Conservation (phyloP, 2,113 vertebrate species). For the rat (Rattus norvegicus) region DNA sequence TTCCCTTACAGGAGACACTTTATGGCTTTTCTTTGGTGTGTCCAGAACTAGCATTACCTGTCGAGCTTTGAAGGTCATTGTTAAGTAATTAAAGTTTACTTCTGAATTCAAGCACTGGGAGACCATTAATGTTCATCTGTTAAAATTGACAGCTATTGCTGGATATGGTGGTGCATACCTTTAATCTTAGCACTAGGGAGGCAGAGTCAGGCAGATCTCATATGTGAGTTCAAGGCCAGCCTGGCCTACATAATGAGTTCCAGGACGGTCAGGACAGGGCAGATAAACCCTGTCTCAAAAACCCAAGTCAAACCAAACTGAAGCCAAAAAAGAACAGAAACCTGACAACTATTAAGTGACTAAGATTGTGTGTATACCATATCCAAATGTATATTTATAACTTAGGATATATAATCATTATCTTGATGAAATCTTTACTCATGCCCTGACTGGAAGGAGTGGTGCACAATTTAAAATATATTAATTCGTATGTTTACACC, state of each 20-base stretch:
- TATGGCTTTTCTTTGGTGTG: background rate
- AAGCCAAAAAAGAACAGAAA: background rate
- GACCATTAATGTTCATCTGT: background rate
- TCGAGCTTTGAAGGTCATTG: background rate
- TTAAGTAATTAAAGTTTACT: constrained; percentile 7
- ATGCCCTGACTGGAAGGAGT: background rate
- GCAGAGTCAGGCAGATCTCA: background rate
- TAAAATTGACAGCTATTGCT: background rate
- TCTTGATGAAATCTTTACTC: background rate
- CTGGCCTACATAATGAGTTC: background rate
- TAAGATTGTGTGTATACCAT: background rate
- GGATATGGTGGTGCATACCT: background rate
- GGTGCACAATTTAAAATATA: background rate
- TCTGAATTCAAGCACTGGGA: background rate
- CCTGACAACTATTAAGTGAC: background rate
- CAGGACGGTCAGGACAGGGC: background rate
- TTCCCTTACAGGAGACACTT: background rate
- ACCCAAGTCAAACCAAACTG: background rate
- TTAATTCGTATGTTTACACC: background rate
- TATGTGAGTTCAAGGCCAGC: background rate
- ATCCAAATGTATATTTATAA: background rate
- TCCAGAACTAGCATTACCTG: background rate
- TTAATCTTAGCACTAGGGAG: background rate
- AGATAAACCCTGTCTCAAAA: background rate
- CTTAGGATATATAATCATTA: background rate